Percentiles rank a stretch among this genome's conserved stretches.
phyloP scores from a whole-genome alignment of 2,888 invertebrate genomes.

The Heterodera filipjevi region DNA sequence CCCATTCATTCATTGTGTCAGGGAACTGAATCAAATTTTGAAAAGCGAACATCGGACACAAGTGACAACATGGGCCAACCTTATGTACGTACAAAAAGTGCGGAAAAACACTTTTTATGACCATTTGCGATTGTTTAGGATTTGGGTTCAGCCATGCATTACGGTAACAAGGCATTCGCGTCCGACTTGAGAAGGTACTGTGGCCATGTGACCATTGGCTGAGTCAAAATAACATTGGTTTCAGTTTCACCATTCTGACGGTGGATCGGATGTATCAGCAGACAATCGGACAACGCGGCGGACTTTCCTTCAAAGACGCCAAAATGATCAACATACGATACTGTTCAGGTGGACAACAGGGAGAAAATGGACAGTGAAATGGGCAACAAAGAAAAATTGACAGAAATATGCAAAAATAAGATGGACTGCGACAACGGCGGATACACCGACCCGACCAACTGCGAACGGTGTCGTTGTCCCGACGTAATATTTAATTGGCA shows the following conservation, averaged over 20 bases:
- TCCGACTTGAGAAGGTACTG: slow-evolving; percentile 42
- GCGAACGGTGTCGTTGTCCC: slow-evolving; percentile 58
- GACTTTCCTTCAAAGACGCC: slow-evolving; percentile 63
- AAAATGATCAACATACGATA: slow-evolving; percentile 63
- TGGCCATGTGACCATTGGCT: background rate
- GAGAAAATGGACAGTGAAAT: background rate
- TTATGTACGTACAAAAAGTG: slow-evolving; percentile 38
- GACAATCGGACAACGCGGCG: slow-evolving; percentile 61
- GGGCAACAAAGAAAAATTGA: background rate
- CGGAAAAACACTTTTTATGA: background rate
- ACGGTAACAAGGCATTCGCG: slow-evolving; percentile 58
- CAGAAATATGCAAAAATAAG: slow-evolving; percentile 26
- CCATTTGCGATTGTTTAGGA: slow-evolving; percentile 37
- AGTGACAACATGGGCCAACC: slow-evolving; percentile 62
- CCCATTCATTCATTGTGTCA: background rate
- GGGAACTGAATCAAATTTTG: slow-evolving; percentile 58
- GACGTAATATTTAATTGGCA: slow-evolving; percentile 11
- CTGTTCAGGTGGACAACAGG: slow-evolving; percentile 46
- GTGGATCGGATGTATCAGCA: slow-evolving; percentile 56
- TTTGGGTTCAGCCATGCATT: slow-evolving; percentile 56
- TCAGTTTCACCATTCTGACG: slow-evolving; percentile 23
- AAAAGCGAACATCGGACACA: slow-evolving; percentile 54
- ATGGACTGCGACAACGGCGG: slow-evolving; percentile 55
- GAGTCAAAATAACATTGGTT: background rate
- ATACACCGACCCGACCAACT: slow-evolving; percentile 63